Conservation (phyloP, 64 coral and sea anemone species). For the Orbicella faveolata region DNA sequence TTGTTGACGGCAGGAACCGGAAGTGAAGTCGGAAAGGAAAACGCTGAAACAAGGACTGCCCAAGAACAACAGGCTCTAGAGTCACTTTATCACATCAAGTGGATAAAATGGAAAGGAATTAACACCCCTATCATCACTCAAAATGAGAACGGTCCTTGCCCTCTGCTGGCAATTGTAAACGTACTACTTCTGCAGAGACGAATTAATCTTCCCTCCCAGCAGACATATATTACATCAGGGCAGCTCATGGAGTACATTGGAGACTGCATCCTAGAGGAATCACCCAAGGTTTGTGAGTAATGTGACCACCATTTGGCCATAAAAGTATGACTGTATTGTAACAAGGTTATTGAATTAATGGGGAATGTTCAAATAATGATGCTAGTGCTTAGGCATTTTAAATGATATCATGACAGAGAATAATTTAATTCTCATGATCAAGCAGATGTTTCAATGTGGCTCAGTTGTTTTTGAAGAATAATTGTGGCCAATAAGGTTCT, state of each 20-base stretch:
- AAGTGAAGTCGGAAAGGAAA: not conserved
- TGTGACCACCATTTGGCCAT: not conserved
- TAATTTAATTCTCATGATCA: no score
- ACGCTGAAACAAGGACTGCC: not conserved
- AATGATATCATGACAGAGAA: no score
- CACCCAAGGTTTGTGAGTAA: slow-evolving; percentile 78
- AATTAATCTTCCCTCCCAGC: slow-evolving; percentile 79
- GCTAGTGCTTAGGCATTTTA: no score
- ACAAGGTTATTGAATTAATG: no score
- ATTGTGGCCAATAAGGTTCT: no score
- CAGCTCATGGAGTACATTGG: slow-evolving; percentile 99
- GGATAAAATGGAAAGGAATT: slow-evolving; percentile 92
- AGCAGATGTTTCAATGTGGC: no score
- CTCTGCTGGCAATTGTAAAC: slow-evolving; percentile 93
- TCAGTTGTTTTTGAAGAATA: no score
- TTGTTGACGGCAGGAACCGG: no score
- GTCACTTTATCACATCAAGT: slow-evolving; percentile 92
- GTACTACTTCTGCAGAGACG: slow-evolving; percentile 81
- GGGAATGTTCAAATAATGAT: no score
- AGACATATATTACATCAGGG: slow-evolving; percentile 78
- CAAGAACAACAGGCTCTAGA: slow-evolving; percentile 14
- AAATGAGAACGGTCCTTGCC: slow-evolving; percentile 98
- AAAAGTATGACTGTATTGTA: no score
- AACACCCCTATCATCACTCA: slow-evolving; percentile 90
- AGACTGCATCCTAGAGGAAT: slow-evolving; percentile 82